Conservation (phyloP, 2,888 invertebrate genomes). For the Agrotis clavis region DNA sequence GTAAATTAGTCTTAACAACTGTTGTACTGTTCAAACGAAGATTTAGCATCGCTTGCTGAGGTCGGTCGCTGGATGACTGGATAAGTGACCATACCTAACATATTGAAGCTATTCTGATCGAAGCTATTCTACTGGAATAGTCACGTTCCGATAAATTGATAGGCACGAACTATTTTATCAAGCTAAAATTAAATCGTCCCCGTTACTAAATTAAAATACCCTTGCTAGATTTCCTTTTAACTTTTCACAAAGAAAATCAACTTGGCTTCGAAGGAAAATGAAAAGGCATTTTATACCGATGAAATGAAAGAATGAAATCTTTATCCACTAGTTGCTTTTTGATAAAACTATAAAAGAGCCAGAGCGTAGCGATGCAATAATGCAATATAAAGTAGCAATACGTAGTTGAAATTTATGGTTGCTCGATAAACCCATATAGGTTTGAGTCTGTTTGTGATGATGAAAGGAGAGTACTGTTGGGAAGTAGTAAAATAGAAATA, state of each 20-base stretch:
- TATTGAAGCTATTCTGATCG: not conserved
- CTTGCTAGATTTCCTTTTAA: not conserved
- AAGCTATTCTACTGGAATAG: not conserved
- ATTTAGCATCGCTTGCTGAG: too few species aligned
- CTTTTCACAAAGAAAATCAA: not conserved
- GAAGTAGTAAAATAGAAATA: slow-evolving; percentile 17
- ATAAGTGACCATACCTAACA: not conserved
- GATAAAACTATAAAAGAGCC: slow-evolving; percentile 4
- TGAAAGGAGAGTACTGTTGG: not conserved
- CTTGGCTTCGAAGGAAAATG: not conserved
- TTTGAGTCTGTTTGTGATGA: slow-evolving; percentile 11
- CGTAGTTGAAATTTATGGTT: slow-evolving; percentile 19
- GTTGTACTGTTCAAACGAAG: not conserved
- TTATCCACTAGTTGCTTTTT: slow-evolving; percentile 1
- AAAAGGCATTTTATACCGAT: not conserved
- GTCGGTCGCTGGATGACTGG: not conserved
- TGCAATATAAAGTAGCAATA: not conserved
- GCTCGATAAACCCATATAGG: slow-evolving; percentile 4
- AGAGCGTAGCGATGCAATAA: slow-evolving; percentile 4
- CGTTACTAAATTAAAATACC: too few species aligned
- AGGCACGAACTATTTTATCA: too few species aligned
- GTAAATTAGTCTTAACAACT: not conserved
- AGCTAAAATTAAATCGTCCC: too few species aligned
- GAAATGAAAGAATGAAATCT: not conserved
- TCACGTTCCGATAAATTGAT: too few species aligned